Evolutionary conservation across 2,888 invertebrate genomes (phyloP), one percentile per base, ranked within the genome.

Genomic region (Cremastinae sp.): DNA sequence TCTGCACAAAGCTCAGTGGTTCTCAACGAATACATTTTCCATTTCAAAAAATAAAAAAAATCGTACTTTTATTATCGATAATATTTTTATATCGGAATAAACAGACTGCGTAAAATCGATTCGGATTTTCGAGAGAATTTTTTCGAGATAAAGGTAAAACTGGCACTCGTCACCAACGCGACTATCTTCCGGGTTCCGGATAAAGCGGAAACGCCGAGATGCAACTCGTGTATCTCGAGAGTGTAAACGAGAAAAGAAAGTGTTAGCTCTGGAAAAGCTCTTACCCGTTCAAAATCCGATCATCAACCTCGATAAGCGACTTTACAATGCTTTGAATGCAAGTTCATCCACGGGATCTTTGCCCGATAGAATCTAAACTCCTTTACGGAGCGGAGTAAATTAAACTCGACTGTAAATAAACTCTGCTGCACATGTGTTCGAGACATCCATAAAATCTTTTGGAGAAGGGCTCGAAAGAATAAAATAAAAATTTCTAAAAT

Each of bases 301-400:
- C 82, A 83, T 83, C 83, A 79, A 75, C 80, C 65, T 45, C 81
- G 88, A 88, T 88, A 88, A 84, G 78, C 79, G 75, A 74, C 58
- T 74, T 79, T 83, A 88, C 87, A 87, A 88, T 88, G 85, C 53
- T 86, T 86, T 83, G 85, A 86, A 87, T 86, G 84, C 82, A 85
- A 55, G 62, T 73, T 64, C 85, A 85, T 86, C 85, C 85, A 83
- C 83, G 81, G 82, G 85, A 84, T 84, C 82, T 78, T n/a, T 37
- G 78, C 56, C 65, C 59, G 88, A 88, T 88, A 88, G 61, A 75
- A 88, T 88, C 88, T 88, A 84, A 86, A 86, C 84, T 83, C 79
- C 83, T 83, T 83, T 74, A 80, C 79, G 81, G 83, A 84, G 83
- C 83, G 79, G 84, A 87, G 85, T 85, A 85, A 88, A 88, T 87